Percentiles rank a stretch among this genome's conserved stretches.
phyloP scores from a whole-genome alignment of 2,113 vertebrate species.

The Prionailurus bengalensis region DNA sequence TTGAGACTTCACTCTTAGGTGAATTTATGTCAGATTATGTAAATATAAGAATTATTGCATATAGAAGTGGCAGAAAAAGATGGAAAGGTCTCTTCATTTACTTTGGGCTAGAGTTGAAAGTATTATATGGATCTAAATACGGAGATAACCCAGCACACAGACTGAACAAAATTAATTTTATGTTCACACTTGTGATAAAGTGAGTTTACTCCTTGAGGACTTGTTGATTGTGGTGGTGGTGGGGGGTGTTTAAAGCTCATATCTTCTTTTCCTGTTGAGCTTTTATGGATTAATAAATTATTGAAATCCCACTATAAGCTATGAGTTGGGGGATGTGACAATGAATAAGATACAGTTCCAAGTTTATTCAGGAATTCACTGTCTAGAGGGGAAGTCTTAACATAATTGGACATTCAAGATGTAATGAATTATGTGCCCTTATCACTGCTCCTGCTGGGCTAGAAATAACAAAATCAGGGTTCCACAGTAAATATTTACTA shows the following conservation, averaged over 20 bases:
- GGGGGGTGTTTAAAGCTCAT: background rate
- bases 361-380: background rate
- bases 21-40: background rate
- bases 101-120: background rate
- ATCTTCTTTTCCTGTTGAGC: background rate
- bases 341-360: background rate
- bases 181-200: background rate
- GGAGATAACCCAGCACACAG: background rate
- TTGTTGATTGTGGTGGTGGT: background rate
- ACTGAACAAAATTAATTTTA: background rate
- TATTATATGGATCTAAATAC: background rate
- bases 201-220: background rate
- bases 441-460: background rate
- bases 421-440: background rate
- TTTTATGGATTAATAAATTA: background rate
- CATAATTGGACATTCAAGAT: background rate
- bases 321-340: background rate
- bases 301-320: background rate
- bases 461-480: background rate
- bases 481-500: background rate
- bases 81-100: background rate
- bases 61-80: background rate
- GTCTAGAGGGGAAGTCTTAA: background rate
- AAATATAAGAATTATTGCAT: background rate
- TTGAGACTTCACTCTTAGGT: background rate